Conservation (phyloP, 2,113 vertebrate genomes). For the Noturus placidus region DNA sequence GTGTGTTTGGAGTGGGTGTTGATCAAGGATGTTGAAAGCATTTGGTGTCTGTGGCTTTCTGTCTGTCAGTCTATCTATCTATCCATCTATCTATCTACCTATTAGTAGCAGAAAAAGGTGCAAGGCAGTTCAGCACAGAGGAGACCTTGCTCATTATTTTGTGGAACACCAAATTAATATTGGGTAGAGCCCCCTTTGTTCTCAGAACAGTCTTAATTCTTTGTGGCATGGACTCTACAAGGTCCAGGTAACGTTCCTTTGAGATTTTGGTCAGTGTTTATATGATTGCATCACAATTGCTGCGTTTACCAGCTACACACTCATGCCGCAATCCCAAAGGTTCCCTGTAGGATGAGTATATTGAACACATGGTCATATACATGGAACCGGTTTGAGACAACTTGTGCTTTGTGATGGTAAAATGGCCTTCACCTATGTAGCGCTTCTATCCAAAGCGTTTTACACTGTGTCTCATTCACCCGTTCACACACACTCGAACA, state of each 20-base stretch:
- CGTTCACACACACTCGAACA: too few species aligned
- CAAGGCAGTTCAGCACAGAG: background rate
- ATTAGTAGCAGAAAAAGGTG: background rate
- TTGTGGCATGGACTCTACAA: background rate
- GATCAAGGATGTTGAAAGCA: background rate
- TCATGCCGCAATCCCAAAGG: background rate
- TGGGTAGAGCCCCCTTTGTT: too few species aligned
- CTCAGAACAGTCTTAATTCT: too few species aligned
- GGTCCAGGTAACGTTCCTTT: too few species aligned
- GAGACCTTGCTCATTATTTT: background rate
- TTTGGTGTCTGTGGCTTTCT: background rate
- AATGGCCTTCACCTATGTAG: too few species aligned
- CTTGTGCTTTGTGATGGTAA: too few species aligned
- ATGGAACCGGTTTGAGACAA: background rate
- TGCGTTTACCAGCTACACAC: background rate
- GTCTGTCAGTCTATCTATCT: background rate
- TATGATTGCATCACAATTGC: background rate
- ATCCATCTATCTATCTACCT: background rate
- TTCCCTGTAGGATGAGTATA: background rate
- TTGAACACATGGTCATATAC: background rate
- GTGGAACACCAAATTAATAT: background rate
- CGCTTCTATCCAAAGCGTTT: too few species aligned
- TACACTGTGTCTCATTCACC: too few species aligned
- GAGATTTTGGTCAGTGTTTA: background rate
- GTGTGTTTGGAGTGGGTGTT: background rate